phyloP scores from a whole-genome alignment of 2,888 invertebrate genomes.

The Magallana nippona region DNA sequence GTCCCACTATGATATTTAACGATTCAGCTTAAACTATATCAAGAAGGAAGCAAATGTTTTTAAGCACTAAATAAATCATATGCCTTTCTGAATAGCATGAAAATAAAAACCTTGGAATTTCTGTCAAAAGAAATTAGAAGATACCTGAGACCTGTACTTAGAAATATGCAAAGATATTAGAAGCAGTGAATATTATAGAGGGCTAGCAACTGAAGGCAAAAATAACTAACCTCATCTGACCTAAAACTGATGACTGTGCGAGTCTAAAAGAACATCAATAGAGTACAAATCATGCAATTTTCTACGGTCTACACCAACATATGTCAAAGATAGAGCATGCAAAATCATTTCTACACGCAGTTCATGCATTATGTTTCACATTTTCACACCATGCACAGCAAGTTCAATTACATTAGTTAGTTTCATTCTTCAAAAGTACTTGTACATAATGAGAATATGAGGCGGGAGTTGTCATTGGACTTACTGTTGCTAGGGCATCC shows the following conservation, averaged over 20 bases:
- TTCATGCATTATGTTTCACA: not conserved
- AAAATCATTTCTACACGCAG: not conserved
- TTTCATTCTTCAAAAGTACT: not conserved
- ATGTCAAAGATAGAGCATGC: too few species aligned
- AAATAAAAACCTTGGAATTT: too few species aligned
- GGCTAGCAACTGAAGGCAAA: not conserved
- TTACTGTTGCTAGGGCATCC: slow-evolving; percentile 74
- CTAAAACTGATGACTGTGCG: slow-evolving; percentile 29
- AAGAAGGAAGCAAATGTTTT: too few species aligned
- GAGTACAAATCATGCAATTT: slow-evolving; percentile 8
- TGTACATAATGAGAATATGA: not conserved
- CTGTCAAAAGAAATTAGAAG: too few species aligned
- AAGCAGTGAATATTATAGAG: not conserved
- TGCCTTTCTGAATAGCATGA: too few species aligned
- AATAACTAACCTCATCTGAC: slow-evolving; percentile 32
- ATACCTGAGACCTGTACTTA: too few species aligned
- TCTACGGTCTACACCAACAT: not conserved
- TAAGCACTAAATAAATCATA: too few species aligned
- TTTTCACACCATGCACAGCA: not conserved
- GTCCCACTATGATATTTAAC: too few species aligned
- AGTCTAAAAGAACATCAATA: slow-evolving; percentile 21
- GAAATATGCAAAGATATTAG: too few species aligned
- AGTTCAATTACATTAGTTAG: not conserved
- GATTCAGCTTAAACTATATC: too few species aligned
- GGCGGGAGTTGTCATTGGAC: slow-evolving; percentile 20